These are phyloP conservation scores for Mythimna lalbum DNA, from an alignment of 2,888 invertebrate genomes.

Conservation along the genomic window DNA sequence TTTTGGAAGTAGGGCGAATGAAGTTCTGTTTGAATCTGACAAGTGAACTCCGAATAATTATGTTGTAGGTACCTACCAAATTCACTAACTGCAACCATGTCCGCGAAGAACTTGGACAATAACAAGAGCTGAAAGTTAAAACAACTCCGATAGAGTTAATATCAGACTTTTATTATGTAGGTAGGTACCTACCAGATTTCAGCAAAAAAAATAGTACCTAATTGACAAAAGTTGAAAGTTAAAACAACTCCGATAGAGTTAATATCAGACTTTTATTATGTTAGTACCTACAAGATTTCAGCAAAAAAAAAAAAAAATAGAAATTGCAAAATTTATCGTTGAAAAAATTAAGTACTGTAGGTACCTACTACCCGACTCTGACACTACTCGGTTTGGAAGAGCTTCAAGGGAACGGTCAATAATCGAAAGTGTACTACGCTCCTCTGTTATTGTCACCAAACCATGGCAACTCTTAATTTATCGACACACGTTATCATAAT, in stretches of 20 bases:
- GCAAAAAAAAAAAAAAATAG: too few species aligned
- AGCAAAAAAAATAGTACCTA: too few species aligned
- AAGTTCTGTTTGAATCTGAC: conserved; percentile 70
- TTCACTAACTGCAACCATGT: neutral
- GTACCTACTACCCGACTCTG: neutral
- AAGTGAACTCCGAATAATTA: conserved; percentile 39
- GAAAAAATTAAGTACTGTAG: too few species aligned
- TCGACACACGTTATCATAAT: neutral
- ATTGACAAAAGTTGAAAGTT: conserved; percentile 4
- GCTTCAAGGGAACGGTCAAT: neutral
- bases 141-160: conserved; percentile 1
- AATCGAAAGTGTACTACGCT: too few species aligned
- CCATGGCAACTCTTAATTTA: neutral
- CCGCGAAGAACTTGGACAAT: neutral
- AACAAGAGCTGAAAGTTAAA: conserved; percentile 1
- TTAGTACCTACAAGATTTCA: too few species aligned
- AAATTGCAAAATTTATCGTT: neutral
- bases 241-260: neutral
- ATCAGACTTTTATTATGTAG: neutral
- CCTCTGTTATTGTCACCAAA: neutral
- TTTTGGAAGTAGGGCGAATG: conserved; percentile 73
- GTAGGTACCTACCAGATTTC: too few species aligned
- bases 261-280: neutral
- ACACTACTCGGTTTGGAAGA: neutral
- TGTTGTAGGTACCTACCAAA: neutral